Base-by-base conservation (phyloP, 2,888 invertebrate genomes). In the Horisme vitalbata region DNA sequence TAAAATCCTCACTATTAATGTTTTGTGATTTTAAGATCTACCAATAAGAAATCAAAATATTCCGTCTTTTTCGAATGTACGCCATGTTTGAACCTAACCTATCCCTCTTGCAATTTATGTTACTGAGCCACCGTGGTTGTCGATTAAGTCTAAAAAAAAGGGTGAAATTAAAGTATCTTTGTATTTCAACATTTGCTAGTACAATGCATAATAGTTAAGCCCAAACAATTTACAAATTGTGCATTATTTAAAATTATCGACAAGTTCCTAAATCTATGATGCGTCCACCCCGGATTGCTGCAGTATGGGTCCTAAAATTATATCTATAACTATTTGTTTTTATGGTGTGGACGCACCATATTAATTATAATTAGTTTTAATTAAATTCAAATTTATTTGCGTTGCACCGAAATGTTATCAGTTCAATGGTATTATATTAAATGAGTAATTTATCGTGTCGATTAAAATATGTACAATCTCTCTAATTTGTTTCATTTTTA, bases 381-480 rank as follows among this genome's bases (percentile, higher is more conserved):
- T 26, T 24, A 13, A 11, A 26, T 20, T 28, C 23, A 32, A 30
- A n/a, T n/a, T n/a, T n/a, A n/a, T n/a, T n/a, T n/a, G n/a, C n/a
- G n/a, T n/a, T n/a, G n/a, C n/a, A n/a, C n/a, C n/a, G n/a, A n/a
- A 23, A 33, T 45, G 30, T 38, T 43, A 43, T 41, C 33, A 27
- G 34, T 45, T 48, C 27, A 44, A 39, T 41, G 41, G 39, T 50
- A 45, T 43, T 41, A 44, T 45, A 38, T 41, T 30, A 21, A 34
- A 21, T 46, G 5, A 26, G 43, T 52, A 38, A 44, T 38, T 38
- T 43, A 15, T 53, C 35, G 43, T 35, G 31, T 41, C 45, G 57
- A 31, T 59, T 59, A 37, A 55, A 57, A 53, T 61, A 64, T 34
- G 33, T 39, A 34, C 60, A 64, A 61, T 54, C 58, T 55, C 41